Conservation (phyloP, 2,888 invertebrate genomes). For the Xylota segnis region DNA sequence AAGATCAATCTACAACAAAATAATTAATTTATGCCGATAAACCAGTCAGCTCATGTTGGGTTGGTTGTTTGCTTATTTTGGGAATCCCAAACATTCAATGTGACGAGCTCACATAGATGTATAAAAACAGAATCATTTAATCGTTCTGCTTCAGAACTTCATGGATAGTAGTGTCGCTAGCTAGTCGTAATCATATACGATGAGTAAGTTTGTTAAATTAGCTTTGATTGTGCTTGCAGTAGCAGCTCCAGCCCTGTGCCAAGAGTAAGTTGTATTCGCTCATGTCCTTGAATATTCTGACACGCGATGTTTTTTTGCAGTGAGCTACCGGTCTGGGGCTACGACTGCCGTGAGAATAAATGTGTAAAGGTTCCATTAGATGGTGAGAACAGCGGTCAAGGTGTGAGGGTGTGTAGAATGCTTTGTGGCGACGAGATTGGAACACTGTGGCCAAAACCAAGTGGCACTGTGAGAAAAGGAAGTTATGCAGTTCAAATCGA, state of each 20-base stretch:
- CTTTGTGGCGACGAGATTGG: conserved; percentile 84
- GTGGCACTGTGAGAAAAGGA: conserved; percentile 82
- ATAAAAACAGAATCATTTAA: too few relatives aligned
- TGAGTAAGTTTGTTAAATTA: background rate
- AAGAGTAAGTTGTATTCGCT: background rate
- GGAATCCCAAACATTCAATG: too few relatives aligned
- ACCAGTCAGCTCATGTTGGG: too few relatives aligned
- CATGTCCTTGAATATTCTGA: background rate
- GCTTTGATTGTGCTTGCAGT: background rate
- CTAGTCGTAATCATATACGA: too few relatives aligned
- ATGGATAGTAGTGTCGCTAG: too few relatives aligned
- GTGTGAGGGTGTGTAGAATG: conserved; percentile 83
- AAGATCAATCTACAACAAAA: too few relatives aligned
- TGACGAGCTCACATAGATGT: too few relatives aligned
- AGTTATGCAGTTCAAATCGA: conserved; percentile 82
- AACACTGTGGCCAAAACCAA: conserved; percentile 82
- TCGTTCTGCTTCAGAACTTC: too few relatives aligned
- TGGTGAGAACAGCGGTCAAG: conserved; percentile 81
- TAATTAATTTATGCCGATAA: too few relatives aligned
- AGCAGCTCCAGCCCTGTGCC: background rate
- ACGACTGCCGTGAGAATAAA: conserved; percentile 80
- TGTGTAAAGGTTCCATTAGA: conserved; percentile 82
- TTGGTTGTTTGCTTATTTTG: too few relatives aligned
- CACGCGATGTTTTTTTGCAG: background rate
- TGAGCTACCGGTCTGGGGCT: conserved; percentile 79